Evolutionary conservation across 2,113 vertebrate genomes (phyloP).

Genomic region (Echinops telfairi): DNA sequence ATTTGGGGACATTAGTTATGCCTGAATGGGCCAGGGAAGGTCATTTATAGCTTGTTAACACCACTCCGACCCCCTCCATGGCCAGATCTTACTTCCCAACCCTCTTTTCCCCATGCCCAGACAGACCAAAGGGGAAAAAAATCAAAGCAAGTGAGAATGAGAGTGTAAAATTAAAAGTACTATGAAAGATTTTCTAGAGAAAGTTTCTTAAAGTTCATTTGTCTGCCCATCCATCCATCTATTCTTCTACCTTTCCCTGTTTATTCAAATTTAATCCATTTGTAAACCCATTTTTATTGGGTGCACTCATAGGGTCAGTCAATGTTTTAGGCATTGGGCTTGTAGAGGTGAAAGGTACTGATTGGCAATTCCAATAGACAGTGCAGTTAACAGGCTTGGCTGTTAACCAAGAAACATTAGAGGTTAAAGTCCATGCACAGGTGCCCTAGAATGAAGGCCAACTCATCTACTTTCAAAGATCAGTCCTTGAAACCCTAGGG

Average conservation of each 20-base stretch:
- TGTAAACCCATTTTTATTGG: neutral
- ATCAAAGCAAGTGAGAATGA: slow-evolving; percentile 67
- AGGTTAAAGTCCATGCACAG: neutral
- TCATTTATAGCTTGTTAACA: slow-evolving; percentile 97
- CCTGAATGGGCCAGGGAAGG: slow-evolving; percentile 93
- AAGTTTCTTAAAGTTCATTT: neutral
- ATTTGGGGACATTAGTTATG: slow-evolving; percentile 95
- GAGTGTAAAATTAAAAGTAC: slow-evolving; percentile 45
- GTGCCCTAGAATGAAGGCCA: neutral
- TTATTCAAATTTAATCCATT: neutral
- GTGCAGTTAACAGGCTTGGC: neutral
- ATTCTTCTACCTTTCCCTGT: neutral
- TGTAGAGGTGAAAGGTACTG: neutral
- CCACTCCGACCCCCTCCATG: slow-evolving; percentile 91
- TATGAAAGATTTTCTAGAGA: neutral
- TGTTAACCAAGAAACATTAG: neutral
- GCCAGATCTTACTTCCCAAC: slow-evolving; percentile 79
- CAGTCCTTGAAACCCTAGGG: neutral
- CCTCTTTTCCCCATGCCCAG: neutral
- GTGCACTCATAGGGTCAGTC: fast-evolving
- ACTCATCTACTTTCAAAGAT: neutral
- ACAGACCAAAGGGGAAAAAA: slow-evolving; percentile 73
- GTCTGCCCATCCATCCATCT: neutral
- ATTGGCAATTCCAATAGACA: neutral
- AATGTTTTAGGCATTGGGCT: neutral